Conservation (phyloP, 1,140 invertebrate genomes). For the Drosophila burlai region DNA sequence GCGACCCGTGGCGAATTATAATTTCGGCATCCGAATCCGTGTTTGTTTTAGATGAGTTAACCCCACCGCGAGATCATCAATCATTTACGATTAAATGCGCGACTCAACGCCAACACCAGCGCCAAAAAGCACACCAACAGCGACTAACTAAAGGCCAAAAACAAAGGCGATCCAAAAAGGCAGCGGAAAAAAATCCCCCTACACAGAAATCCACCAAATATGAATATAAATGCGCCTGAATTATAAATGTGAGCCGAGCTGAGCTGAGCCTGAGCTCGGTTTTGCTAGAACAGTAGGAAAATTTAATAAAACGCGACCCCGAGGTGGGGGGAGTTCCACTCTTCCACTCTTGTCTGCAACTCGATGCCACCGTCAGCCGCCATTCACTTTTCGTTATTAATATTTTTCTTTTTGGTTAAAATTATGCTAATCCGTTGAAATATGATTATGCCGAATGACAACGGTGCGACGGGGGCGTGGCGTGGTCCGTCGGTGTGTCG, state of each 20-base stretch:
- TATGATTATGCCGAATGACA: constrained; percentile 84
- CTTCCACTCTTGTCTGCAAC: constrained; percentile 37
- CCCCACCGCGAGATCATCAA: constrained; percentile 66
- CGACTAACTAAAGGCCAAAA: constrained; percentile 40
- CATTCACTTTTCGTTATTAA: constrained; percentile 84
- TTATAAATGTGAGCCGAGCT: constrained; percentile 52
- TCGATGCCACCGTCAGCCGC: constrained; percentile 53
- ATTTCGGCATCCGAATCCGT: constrained; percentile 32
- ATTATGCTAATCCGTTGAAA: constrained; percentile 84
- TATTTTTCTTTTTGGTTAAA: constrained; percentile 68
- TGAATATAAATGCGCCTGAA: constrained; percentile 69
- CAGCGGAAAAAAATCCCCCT: constrained; percentile 38
- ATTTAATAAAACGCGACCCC: constrained; percentile 62
- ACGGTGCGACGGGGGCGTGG: constrained; percentile 59
- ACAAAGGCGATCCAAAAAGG: constrained; percentile 30
- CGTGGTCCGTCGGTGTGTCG: constrained; percentile 16
- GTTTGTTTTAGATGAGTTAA: constrained; percentile 47
- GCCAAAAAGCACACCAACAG: constrained; percentile 17
- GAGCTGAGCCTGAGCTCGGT: constrained; percentile 26
- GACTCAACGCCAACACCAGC: constrained; percentile 65
- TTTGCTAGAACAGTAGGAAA: constrained; percentile 64
- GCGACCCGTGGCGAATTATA: constrained; percentile 49
- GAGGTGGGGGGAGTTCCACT: constrained; percentile 12
- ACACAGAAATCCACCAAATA: constrained; percentile 69
- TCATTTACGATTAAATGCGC: constrained; percentile 73